These are phyloP conservation scores for Myathropa florea DNA, from an alignment of 2,888 invertebrate species.

Conservation along the genomic window DNA sequence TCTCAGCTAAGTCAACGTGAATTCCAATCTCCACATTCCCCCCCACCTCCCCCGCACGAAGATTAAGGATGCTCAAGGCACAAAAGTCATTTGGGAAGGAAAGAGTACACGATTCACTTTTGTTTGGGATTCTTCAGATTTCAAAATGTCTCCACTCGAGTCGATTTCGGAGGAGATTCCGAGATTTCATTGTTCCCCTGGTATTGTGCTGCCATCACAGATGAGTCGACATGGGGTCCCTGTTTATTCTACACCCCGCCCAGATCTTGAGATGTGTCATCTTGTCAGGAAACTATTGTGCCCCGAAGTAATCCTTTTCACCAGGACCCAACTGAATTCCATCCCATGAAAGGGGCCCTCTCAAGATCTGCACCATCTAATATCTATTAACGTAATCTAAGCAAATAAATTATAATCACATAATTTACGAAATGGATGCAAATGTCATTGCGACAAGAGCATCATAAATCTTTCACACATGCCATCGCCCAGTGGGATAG, in stretches of 20 bases:
- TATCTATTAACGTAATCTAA: conserved; percentile 54
- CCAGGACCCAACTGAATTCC: background rate
- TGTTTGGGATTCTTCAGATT: background rate
- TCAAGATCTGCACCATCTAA: background rate
- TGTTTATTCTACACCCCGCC: background rate
- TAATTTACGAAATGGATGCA: conserved; percentile 63
- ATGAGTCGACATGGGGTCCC: background rate
- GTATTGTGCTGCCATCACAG: background rate
- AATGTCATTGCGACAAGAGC: conserved; percentile 56
- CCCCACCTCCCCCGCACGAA: background rate
- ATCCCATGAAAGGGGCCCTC: background rate
- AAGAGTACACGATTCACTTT: background rate
- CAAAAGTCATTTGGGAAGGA: background rate
- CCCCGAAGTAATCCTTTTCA: background rate
- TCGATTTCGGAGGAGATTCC: background rate
- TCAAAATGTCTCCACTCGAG: background rate
- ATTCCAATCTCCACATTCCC: background rate
- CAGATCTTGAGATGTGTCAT: background rate
- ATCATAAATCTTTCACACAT: conserved; percentile 58
- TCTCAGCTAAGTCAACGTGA: background rate
- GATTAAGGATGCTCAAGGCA: background rate
- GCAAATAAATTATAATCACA: conserved; percentile 66
- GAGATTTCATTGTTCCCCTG: background rate
- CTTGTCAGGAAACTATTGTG: background rate
- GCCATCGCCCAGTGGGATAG: conserved; percentile 1